Evolutionary conservation across 2,113 vertebrate genomes (phyloP).

Genomic region (Pontoporia blainvillei): DNA sequence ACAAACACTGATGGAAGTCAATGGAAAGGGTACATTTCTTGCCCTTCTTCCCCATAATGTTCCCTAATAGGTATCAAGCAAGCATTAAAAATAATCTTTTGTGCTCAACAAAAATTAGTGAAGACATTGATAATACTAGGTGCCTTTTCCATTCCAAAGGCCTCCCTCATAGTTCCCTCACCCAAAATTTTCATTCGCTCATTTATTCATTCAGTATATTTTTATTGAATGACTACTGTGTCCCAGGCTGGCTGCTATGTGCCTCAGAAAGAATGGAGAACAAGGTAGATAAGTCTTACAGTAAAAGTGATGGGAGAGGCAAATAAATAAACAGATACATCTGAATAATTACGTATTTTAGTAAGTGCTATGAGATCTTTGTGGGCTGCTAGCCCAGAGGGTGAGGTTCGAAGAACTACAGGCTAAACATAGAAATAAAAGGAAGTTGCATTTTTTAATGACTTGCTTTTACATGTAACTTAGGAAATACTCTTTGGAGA

Average conservation of each 20-base stretch:
- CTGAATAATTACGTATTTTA: neutral
- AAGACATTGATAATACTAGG: neutral
- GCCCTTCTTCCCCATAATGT: neutral
- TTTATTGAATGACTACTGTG: neutral
- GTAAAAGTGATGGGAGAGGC: slow-evolving; percentile 18
- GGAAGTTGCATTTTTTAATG: slow-evolving; percentile 20
- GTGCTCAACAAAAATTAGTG: neutral
- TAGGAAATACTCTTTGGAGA: slow-evolving; percentile 35
- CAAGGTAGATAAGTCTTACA: neutral
- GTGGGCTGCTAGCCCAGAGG: slow-evolving; percentile 49
- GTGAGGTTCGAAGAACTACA: slow-evolving; percentile 16
- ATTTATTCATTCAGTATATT: neutral
- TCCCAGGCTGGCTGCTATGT: neutral
- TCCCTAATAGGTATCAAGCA: neutral
- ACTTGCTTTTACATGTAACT: slow-evolving; percentile 34
- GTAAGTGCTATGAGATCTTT: slow-evolving; percentile 44
- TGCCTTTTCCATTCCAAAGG: neutral
- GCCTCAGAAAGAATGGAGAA: neutral
- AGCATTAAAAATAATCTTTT: neutral
- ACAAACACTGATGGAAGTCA: neutral
- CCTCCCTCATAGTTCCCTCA: neutral
- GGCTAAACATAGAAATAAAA: slow-evolving; percentile 60
- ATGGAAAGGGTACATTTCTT: neutral
- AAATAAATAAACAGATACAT: neutral
- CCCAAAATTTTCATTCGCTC: neutral